Evolutionary conservation across 2,113 vertebrate species (phyloP).

Genomic region (Catagonus wagneri): DNA sequence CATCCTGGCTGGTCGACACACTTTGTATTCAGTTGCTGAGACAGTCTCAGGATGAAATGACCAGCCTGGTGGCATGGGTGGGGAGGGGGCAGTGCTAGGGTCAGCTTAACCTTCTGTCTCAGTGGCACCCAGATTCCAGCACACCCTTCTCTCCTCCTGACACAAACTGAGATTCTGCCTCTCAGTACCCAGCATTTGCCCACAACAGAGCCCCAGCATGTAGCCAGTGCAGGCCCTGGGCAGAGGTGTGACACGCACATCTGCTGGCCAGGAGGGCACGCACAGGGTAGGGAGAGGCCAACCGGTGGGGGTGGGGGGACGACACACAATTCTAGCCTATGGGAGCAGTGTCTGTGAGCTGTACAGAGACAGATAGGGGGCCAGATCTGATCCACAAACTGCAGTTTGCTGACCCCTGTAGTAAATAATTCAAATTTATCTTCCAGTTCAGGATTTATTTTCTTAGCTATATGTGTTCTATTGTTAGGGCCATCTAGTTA

Average conservation of each 20-base stretch:
- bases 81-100: neutral
- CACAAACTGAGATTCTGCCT: neutral
- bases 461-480: neutral
- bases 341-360: neutral
- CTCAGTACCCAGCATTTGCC: neutral
- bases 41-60: neutral
- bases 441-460: neutral
- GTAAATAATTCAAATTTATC: conserved; percentile 17
- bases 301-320: neutral
- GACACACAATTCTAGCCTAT: neutral
- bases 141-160: neutral
- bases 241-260: neutral
- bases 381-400: neutral
- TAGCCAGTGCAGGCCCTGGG: neutral
- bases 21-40: neutral
- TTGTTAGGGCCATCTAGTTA: neutral
- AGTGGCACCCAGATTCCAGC: neutral
- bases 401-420: neutral
- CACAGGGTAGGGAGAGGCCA: neutral
- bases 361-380: neutral
- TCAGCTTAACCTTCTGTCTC: neutral
- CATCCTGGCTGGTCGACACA: neutral
- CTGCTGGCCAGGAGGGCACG: neutral
- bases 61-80: neutral
- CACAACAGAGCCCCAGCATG: neutral